phyloP scores from a whole-genome alignment of 1,140 invertebrate species.

The Venustaconcha ellipsiformis region DNA sequence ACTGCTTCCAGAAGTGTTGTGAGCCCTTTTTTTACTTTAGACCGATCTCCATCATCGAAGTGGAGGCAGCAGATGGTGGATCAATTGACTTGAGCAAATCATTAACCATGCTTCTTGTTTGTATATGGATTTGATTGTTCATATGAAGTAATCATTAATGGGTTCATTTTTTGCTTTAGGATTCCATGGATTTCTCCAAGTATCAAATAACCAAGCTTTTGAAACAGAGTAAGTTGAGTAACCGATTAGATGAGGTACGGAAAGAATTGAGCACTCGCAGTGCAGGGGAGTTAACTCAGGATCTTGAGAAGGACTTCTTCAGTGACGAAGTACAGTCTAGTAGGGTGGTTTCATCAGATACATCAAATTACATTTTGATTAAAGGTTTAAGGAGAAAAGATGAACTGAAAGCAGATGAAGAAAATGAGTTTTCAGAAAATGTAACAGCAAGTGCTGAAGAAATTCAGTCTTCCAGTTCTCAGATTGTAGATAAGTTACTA shows the following conservation, averaged over 20 bases:
- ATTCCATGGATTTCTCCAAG: constrained; percentile 77
- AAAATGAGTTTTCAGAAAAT: too few relatives aligned
- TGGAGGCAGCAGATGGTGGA: too few relatives aligned
- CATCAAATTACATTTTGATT: constrained; percentile 83
- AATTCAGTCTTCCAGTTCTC: too few relatives aligned
- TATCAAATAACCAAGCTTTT: constrained; percentile 93
- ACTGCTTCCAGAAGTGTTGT: too few relatives aligned
- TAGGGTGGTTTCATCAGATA: constrained; percentile 84
- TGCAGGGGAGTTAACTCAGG: constrained; percentile 37
- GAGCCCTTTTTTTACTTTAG: too few relatives aligned
- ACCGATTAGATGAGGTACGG: constrained; percentile 84
- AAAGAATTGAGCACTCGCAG: constrained; percentile 81
- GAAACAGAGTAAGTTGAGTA: constrained; percentile 87
- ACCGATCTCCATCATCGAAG: too few relatives aligned
- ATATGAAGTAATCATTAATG: too few relatives aligned
- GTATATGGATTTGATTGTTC: too few relatives aligned
- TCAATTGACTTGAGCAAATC: too few relatives aligned
- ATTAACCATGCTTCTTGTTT: too few relatives aligned
- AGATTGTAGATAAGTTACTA: too few relatives aligned
- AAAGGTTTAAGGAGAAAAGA: constrained; percentile 66
- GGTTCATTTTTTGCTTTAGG: constrained; percentile 64
- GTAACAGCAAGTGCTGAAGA: too few relatives aligned
- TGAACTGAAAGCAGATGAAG: constrained; percentile 34
- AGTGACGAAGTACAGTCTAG: constrained; percentile 65
- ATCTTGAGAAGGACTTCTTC: constrained; percentile 39